Evolutionary conservation across 1,140 invertebrate genomes (phyloP).

Genomic region (Sycophila sp.): DNA sequence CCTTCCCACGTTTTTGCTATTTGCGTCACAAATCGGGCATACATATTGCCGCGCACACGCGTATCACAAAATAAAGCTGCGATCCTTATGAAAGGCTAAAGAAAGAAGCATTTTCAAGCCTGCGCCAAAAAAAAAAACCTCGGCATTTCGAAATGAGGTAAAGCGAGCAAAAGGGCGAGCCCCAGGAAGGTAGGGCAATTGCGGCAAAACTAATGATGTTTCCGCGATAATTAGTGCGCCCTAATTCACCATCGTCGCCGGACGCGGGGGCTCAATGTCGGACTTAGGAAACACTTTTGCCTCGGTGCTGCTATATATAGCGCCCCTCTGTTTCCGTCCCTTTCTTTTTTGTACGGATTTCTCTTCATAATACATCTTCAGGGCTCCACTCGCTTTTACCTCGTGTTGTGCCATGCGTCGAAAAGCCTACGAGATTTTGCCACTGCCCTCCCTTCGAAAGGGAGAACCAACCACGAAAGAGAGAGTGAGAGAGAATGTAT

Average conservation of each 20-base stretch:
- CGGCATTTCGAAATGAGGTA: neutral
- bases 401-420: neutral
- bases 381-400: neutral
- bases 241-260: neutral
- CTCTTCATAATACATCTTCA: neutral
- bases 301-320: neutral
- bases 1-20: constrained; percentile 10
- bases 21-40: constrained; percentile 27
- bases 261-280: neutral
- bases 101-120: neutral
- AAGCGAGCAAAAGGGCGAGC: neutral
- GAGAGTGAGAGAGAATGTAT: too few species aligned
- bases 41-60: neutral
- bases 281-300: neutral
- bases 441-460: too few species aligned
- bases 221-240: constrained; percentile 29
- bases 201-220: constrained; percentile 27
- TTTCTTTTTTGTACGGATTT: neutral
- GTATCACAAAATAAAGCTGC: too few species aligned
- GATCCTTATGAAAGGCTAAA: neutral
- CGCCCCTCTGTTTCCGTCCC: too few species aligned
- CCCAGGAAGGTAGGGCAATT: neutral
- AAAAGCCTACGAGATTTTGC: neutral
- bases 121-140: neutral
- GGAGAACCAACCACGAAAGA: too few species aligned